A percentile compares a stretch with the other conserved stretches of the same genome.
phyloP scores from a whole-genome alignment of 1,140 invertebrate genomes.

The Ditylenchus dipsaci region DNA sequence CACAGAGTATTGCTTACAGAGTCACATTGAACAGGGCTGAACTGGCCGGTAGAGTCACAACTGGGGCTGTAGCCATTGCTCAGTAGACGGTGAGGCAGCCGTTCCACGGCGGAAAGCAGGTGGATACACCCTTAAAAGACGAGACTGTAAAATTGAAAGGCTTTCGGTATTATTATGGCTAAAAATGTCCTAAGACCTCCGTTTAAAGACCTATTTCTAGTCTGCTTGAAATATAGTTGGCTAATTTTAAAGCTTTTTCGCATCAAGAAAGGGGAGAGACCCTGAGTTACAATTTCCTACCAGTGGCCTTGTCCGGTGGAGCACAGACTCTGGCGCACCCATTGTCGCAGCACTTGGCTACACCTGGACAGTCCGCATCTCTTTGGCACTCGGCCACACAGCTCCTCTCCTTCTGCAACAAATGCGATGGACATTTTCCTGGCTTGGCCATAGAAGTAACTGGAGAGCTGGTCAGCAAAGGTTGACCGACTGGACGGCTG shows the following conservation, averaged over 20 bases:
- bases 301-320: slow-evolving; percentile 32
- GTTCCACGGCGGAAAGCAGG: slow-evolving; percentile 38
- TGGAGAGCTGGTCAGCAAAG: not conserved
- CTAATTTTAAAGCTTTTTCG: too few species aligned
- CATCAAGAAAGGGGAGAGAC: too few species aligned
- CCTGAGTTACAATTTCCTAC: too few species aligned
- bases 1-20: slow-evolving; percentile 22
- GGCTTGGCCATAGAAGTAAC: not conserved
- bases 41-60: slow-evolving; percentile 27
- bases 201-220: too few species aligned
- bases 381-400: slow-evolving; percentile 28
- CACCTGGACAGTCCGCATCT: slow-evolving; percentile 35
- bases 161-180: too few species aligned
- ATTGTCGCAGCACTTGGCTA: slow-evolving; percentile 39
- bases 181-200: too few species aligned
- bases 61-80: slow-evolving; percentile 42
- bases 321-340: slow-evolving; percentile 36
- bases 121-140: slow-evolving; percentile 41
- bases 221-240: too few species aligned
- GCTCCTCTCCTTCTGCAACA: not conserved
- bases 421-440: slow-evolving; percentile 9
- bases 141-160: too few species aligned
- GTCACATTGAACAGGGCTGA: slow-evolving; percentile 44
- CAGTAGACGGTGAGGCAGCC: slow-evolving; percentile 34
- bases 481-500: not conserved